These are phyloP conservation scores for Chironomus striatipennis DNA, from an alignment of 1,140 invertebrate species.

Conservation along the genomic window DNA sequence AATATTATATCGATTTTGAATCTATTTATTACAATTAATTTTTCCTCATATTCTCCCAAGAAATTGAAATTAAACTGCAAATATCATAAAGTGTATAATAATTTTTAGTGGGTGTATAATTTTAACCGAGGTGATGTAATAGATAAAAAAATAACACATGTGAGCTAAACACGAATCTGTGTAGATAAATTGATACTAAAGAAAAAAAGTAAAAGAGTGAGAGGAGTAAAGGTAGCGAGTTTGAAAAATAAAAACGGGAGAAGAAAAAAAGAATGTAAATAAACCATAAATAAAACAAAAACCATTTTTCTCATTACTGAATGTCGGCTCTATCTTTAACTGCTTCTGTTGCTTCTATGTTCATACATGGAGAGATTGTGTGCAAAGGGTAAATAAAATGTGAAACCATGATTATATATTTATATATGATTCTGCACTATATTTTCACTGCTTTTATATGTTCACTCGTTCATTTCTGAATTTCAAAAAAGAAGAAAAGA, in stretches of 20 bases:
- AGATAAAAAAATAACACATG: no score
- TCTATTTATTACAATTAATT: no score
- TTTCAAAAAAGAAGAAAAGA: background rate
- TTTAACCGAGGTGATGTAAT: no score
- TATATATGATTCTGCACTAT: constrained; percentile 3
- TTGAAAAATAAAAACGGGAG: background rate
- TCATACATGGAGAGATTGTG: background rate
- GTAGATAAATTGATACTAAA: no score
- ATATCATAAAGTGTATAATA: no score
- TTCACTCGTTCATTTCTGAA: background rate
- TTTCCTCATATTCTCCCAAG: no score
- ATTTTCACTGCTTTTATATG: constrained; percentile 5
- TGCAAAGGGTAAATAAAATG: constrained; percentile 8
- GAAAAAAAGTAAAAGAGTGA: no score
- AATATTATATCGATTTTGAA: no score
- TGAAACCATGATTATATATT: constrained; percentile 14
- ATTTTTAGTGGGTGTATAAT: no score
- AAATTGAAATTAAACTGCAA: no score
- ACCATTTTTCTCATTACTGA: constrained; percentile 7
- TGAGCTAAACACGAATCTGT: no score
- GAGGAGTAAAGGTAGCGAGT: background rate
- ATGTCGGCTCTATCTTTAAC: background rate
- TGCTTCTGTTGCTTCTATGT: background rate
- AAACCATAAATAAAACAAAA: constrained; percentile 20
- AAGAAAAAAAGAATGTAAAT: background rate